Evolutionary conservation across 2,888 invertebrate species (phyloP).

Genomic region (Cataglyphis altisquamis): DNA sequence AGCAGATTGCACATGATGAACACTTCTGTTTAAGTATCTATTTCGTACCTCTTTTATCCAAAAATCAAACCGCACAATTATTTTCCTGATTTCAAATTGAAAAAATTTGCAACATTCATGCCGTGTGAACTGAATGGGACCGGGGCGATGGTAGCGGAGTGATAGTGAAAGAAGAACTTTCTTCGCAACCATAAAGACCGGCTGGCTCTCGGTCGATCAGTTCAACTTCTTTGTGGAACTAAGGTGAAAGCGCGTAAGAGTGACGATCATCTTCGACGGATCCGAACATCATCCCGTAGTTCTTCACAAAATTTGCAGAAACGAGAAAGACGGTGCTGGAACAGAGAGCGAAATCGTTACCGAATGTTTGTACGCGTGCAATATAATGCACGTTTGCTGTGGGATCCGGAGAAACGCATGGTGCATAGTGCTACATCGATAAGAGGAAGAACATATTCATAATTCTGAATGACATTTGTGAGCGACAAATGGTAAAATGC

Average conservation of each 20-base stretch:
- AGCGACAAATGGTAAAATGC: conserved; percentile 60
- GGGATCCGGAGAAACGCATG: conserved; percentile 45
- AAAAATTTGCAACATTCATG: conserved; percentile 61
- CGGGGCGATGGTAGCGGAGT: conserved; percentile 59
- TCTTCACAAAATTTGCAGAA: conserved; percentile 52
- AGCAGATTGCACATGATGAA: background rate
- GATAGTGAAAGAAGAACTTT: conserved; percentile 81
- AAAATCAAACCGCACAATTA: conserved; percentile 7
- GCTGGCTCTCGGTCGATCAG: conserved; percentile 74
- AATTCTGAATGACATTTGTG: conserved; percentile 36
- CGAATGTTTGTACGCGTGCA: conserved; percentile 35
- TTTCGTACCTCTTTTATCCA: conserved; percentile 19
- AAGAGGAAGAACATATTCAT: conserved; percentile 38
- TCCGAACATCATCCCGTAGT: conserved; percentile 43
- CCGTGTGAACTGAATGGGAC: conserved; percentile 67
- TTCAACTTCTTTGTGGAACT: conserved; percentile 77
- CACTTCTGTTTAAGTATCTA: background rate
- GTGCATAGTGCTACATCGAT: conserved; percentile 42
- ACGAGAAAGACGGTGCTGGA: background rate
- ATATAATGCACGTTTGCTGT: conserved; percentile 61
- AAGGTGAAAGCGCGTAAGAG: conserved; percentile 78
- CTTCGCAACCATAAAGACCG: conserved; percentile 77
- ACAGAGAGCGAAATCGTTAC: background rate
- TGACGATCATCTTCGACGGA: conserved; percentile 63
- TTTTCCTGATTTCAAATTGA: conserved; percentile 67